These are phyloP conservation scores for Pantherophis vulpinus DNA, from an alignment of 2,797 vertebrate genomes.

Conservation along the genomic window DNA sequence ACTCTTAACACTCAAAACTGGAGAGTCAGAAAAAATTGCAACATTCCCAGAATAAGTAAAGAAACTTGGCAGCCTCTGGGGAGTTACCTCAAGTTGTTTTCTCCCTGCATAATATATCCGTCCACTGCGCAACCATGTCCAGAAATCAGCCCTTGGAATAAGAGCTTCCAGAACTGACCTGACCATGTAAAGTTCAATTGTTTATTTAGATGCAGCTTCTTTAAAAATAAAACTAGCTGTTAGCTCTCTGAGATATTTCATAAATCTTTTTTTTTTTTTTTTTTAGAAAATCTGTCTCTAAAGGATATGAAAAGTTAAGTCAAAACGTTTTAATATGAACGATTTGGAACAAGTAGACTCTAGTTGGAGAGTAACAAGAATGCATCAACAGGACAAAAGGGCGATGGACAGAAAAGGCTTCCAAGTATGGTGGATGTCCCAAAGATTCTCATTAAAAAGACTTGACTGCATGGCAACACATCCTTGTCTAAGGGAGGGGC, in stretches of 20 bases:
- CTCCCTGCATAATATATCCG: background rate
- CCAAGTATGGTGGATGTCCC: background rate
- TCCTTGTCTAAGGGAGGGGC: constrained; percentile 1
- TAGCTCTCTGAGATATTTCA: constrained; percentile 21
- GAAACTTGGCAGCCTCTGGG: background rate
- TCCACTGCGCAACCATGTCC: background rate
- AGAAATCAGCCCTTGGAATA: background rate
- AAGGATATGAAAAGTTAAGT: constrained; percentile 69
- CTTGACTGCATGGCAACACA: background rate
- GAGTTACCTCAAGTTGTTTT: background rate
- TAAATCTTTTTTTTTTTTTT: constrained; percentile 32
- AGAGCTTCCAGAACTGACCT: background rate
- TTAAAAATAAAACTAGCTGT: constrained; percentile 14
- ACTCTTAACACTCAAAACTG: background rate
- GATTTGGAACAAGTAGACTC: constrained; percentile 52
- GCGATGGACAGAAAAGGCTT: constrained; percentile 26
- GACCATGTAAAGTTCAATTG: background rate
- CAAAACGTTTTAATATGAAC: constrained; percentile 55
- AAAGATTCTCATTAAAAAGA: constrained; percentile 32
- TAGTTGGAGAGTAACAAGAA: constrained; percentile 43
- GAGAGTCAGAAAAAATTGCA: constrained; percentile 1
- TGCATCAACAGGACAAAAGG: background rate
- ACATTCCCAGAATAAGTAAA: background rate
- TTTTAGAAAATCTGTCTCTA: constrained; percentile 56
- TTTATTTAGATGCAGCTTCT: background rate